Base-by-base conservation (phyloP, 2,113 vertebrate species). In the Indicator indicator region DNA sequence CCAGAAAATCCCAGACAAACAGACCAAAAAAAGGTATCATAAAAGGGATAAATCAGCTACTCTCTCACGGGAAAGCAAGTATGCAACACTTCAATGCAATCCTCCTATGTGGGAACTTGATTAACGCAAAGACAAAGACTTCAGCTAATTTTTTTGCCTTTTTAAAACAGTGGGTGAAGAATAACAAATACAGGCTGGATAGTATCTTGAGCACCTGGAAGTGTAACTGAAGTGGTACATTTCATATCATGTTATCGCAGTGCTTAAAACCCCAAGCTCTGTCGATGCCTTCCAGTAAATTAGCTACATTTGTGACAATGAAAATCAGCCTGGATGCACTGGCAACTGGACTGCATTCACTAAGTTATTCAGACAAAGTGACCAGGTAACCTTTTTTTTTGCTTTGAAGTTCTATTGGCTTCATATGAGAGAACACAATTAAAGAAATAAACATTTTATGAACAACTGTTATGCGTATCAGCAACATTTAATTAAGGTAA, bases 71-170 rank as follows among this genome's bases (percentile, higher is more conserved):
- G 69, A 73, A 79, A n/a, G 50, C 20, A 73, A 79, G 16, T 33
- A 59, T 44, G 68, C 52, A 64, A 16, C 46, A 30, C 11, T 30
- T 40, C 46, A 12, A 64, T 33, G 26, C 6, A 63, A 23, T 40
- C 20, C 30, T 14, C 2, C 54, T 16, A 36, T 16, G 23, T 2
- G 3, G 71, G 24, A 72, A 71, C 38, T 30, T 0, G 0, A 69
- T 23, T 18, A 72, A 84, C 18, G 18, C 48, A 85, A 63, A 78
- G 36, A 71, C 9, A 68, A 6, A 64, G 18, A 72, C 8, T 38
- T 50, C 19, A 54, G 18, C 8, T 24, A 2, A 5, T 42, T 52
- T 60, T 73, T 40, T 55, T 28, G 2, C 5, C 12, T 63, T 77
- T 83, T 40, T 46, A 83, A 86, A 60, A 80, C 30, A 54, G 74